Evolutionary conservation across 2,113 vertebrate genomes (phyloP).

Genomic region (Chaetodon trifascialis): DNA sequence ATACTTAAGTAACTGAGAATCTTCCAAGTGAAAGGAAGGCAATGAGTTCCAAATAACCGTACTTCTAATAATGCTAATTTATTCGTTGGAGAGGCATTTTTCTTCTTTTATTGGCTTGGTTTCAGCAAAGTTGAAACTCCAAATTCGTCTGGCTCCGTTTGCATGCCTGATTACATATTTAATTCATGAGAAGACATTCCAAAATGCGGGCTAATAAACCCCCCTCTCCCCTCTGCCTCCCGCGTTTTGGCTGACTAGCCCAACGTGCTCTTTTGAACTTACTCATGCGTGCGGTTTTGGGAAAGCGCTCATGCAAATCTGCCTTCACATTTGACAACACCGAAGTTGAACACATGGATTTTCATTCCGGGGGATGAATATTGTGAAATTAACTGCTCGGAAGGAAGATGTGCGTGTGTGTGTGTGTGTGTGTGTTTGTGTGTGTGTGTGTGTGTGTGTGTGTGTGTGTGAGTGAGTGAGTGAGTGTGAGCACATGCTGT

Average conservation of each 20-base stretch:
- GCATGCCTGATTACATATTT: slow-evolving; percentile 77
- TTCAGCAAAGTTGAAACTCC: slow-evolving; percentile 52
- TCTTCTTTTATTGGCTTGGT: slow-evolving; percentile 36
- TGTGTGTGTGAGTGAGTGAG: slow-evolving; percentile 9
- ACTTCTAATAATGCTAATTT: slow-evolving; percentile 64
- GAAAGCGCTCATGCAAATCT: slow-evolving; percentile 44
- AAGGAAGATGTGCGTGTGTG: not conserved
- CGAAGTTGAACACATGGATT: slow-evolving; percentile 43
- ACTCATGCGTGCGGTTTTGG: slow-evolving; percentile 42
- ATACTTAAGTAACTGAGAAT: slow-evolving; percentile 37
- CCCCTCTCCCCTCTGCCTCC: not conserved
- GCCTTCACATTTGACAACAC: slow-evolving; percentile 48
- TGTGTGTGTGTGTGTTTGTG: slow-evolving; percentile 5
- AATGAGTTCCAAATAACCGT: slow-evolving; percentile 26
- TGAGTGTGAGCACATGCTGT: not conserved
- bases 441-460: not conserved
- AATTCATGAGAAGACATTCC: slow-evolving; percentile 71
- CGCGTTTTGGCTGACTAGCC: slow-evolving; percentile 50
- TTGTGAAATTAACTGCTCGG: slow-evolving; percentile 24
- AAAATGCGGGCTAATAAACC: slow-evolving; percentile 62
- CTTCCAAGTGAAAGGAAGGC: slow-evolving; percentile 19
- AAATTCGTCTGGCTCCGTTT: slow-evolving; percentile 66
- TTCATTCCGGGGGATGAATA: slow-evolving; percentile 22
- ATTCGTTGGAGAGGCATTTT: slow-evolving; percentile 56
- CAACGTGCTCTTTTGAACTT: slow-evolving; percentile 52